Base-by-base conservation (phyloP, 2,888 invertebrate species). In the Hydriomena furcata region DNA sequence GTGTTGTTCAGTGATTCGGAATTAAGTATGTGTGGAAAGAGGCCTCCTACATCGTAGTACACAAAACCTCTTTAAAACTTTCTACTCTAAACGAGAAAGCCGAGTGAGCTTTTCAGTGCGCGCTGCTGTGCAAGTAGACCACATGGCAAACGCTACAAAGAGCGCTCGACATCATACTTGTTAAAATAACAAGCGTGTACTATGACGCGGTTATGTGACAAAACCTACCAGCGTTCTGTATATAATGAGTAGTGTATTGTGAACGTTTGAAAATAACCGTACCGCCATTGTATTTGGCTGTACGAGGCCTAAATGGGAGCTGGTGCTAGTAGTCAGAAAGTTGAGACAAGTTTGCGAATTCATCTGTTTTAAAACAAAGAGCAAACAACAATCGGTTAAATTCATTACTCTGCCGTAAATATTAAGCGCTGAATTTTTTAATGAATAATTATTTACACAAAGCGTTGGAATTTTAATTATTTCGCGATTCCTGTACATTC, bases 1-100 rank as follows among this genome's bases (percentile, higher is more conserved):
- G 92, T 68, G 68, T 71, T 53, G 67, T 92, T 60, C 92, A 92
- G 84, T 92, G 90, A 91, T 68, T 66, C 52, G 52, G 44, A 46
- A 35, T 49, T 55, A 17, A 17, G 17, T 17, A 3, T 41, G 57
- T 52, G 47, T 36, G 27, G 23, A 27, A 27, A 21, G 0, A 17
- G 43, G 25, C 27, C 34, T 50, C 32, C 30, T 41, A 20, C 31
- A 17, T 17, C 10, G 11, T 41, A 20, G 17, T 17, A 4, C 17
- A 17, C n/a, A n/a, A n/a, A n/a, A n/a, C n/a, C n/a, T n/a, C n/a
- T n/a, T n/a, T n/a, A n/a, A n/a, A n/a, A n/a, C n/a, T n/a, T n/a
- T n/a, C n/a, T 17, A 4, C 17, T 4, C 17, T 4, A 17, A 17
- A 17, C 17, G 17, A 17, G 17, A n/a, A n/a, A n/a, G n/a, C n/a